phyloP scores from a whole-genome alignment of 2,113 vertebrate species.

The Columba janthina region DNA sequence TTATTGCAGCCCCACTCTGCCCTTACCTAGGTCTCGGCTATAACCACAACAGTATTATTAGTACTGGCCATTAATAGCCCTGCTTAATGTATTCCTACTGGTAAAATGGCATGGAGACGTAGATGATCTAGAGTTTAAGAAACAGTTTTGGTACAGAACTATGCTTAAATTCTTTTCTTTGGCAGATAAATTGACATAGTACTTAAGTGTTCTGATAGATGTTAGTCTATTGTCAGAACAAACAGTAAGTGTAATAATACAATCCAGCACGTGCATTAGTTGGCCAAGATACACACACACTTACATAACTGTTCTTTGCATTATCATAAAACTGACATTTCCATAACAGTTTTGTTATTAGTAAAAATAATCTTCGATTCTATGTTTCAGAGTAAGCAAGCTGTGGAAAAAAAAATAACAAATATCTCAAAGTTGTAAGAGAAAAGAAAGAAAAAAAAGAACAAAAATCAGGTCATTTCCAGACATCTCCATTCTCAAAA shows the following conservation, averaged over 20 bases:
- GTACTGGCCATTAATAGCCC: not conserved
- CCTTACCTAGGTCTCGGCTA: rapidly evolving
- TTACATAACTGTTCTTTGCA: slow-evolving; percentile 51
- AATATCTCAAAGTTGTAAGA: not conserved
- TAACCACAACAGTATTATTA: not conserved
- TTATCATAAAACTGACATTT: slow-evolving; percentile 47
- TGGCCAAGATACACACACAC: slow-evolving; percentile 21
- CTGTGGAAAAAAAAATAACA: not conserved
- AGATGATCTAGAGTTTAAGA: not conserved
- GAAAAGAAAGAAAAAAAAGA: not conserved
- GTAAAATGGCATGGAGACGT: not conserved
- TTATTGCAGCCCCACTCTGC: not conserved
- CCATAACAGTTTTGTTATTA: slow-evolving; percentile 25
- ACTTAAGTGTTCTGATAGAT: not conserved
- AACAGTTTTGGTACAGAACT: not conserved
- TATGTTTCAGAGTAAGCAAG: not conserved
- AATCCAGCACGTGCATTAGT: not conserved
- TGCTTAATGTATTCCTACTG: not conserved
- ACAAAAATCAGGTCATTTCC: not conserved
- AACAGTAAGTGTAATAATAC: not conserved
- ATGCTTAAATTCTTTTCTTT: slow-evolving; percentile 21
- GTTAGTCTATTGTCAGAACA: slow-evolving; percentile 41
- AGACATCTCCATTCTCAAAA: slow-evolving; percentile 18
- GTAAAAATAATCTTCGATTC: slow-evolving; percentile 3
- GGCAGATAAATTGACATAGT: not conserved